A percentile compares a stretch with the other conserved stretches of the same genome.
Conservation (phyloP, 1,140 invertebrate species). For the Neocloeon triangulifer region DNA sequence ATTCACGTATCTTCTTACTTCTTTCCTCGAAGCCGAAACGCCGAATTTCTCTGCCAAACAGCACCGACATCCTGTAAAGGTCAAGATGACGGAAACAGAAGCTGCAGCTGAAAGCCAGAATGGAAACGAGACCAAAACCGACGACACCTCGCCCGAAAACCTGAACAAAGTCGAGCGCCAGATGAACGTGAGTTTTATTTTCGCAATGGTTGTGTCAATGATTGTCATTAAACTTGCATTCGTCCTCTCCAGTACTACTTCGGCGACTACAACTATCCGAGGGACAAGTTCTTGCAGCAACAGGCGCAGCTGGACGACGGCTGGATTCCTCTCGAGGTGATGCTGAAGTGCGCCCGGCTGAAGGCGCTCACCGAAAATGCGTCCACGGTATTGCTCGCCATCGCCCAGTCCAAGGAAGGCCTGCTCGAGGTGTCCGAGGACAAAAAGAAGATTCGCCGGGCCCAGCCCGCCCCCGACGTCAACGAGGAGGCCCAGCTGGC, state of each 20-base stretch:
- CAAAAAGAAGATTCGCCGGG: constrained; percentile 55
- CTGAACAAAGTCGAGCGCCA: no score
- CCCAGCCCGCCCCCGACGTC: constrained; percentile 58
- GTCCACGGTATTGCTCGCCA: constrained; percentile 43
- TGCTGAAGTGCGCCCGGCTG: constrained; percentile 76
- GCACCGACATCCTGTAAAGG: no score
- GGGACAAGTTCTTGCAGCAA: constrained; percentile 73
- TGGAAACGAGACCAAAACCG: no score
- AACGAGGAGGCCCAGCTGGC: constrained; percentile 62
- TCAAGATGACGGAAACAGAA: no score
- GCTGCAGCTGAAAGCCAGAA: no score
- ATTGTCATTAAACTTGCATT: background rate
- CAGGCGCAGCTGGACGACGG: constrained; percentile 68
- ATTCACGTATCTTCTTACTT: no score
- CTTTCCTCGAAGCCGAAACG: no score
- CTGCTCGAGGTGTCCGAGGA: constrained; percentile 56
- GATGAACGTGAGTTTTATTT: no score
- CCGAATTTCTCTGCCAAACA: no score
- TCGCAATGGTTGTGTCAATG: no score
- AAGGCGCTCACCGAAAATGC: constrained; percentile 43
- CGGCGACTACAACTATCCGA: constrained; percentile 68
- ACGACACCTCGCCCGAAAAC: no score
- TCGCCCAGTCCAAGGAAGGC: constrained; percentile 48
- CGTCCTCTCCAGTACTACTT: constrained; percentile 42
- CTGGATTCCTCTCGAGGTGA: constrained; percentile 64